phyloP scores from a whole-genome alignment of 2,797 vertebrate genomes.

The Sebastes wilsoni region DNA sequence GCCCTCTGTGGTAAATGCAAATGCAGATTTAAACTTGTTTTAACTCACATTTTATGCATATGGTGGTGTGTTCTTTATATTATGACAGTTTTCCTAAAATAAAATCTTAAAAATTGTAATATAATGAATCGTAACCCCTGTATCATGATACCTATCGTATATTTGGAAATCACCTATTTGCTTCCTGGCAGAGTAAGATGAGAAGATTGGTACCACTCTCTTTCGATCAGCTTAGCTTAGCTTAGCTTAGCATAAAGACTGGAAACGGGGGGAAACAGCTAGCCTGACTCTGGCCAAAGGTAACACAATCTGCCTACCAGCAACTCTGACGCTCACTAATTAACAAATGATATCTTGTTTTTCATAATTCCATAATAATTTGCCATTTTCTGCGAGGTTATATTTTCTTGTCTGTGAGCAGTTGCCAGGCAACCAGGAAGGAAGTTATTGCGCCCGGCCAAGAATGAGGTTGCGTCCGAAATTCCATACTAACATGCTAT shows the following conservation, averaged over 20 bases:
- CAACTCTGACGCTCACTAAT: not conserved
- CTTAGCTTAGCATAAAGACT: not conserved
- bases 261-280: not conserved
- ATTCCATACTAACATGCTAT: too few species aligned
- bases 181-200: not conserved
- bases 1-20: rapidly evolving
- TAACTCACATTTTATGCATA: too few species aligned
- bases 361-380: too few species aligned
- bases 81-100: too few species aligned
- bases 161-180: too few species aligned
- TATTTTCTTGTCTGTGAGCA: not conserved
- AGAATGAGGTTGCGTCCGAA: not conserved
- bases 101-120: too few species aligned
- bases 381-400: not conserved
- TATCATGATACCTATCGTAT: too few species aligned
- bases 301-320: not conserved
- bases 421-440: not conserved
- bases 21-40: too few species aligned
- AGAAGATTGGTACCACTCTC: not conserved
- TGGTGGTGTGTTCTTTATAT: too few species aligned
- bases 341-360: not conserved
- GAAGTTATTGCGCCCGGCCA: not conserved
- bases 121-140: too few species aligned
- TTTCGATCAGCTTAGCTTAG: not conserved
- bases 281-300: not conserved